phyloP scores from a whole-genome alignment of 2,888 invertebrate genomes.

The Microctonus brassicae region DNA sequence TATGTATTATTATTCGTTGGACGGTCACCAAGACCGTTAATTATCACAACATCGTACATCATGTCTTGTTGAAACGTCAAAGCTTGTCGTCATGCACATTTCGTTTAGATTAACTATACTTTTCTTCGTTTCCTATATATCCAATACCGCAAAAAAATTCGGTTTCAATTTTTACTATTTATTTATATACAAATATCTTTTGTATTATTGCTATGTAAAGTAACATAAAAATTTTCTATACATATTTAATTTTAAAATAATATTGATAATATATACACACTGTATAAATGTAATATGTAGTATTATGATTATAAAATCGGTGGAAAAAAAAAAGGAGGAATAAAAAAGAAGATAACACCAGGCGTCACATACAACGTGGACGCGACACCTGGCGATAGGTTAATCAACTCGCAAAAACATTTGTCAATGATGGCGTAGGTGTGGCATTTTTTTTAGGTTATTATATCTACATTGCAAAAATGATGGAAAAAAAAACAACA shows the following conservation, averaged over 20 bases:
- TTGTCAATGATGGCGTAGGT: conserved; percentile 10
- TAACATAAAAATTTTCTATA: background rate
- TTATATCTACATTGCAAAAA: too few relatives aligned
- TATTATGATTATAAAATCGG: too few relatives aligned
- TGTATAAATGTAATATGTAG: too few relatives aligned
- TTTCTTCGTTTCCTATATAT: background rate
- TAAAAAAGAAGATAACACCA: conserved; percentile 21
- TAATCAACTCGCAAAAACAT: background rate
- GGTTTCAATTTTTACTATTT: too few relatives aligned
- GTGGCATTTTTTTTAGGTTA: conserved; percentile 9
- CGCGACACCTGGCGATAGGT: conserved; percentile 29
- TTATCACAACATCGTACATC: conserved; percentile 23
- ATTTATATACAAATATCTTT: too few relatives aligned
- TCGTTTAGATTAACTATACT: background rate
- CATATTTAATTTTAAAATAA: background rate
- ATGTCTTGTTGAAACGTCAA: conserved; percentile 12
- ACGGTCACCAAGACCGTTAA: conserved; percentile 21
- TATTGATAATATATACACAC: background rate
- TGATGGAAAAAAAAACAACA: too few relatives aligned
- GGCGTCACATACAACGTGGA: conserved; percentile 27
- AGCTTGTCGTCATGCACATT: background rate
- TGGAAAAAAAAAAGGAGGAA: background rate
- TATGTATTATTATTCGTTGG: background rate
- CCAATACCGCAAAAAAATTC: background rate
- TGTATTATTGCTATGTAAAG: background rate